Evolutionary conservation across 2,113 vertebrate genomes (phyloP), one percentile per base, ranked within the genome.

Genomic region (Haliaeetus leucogaster): DNA sequence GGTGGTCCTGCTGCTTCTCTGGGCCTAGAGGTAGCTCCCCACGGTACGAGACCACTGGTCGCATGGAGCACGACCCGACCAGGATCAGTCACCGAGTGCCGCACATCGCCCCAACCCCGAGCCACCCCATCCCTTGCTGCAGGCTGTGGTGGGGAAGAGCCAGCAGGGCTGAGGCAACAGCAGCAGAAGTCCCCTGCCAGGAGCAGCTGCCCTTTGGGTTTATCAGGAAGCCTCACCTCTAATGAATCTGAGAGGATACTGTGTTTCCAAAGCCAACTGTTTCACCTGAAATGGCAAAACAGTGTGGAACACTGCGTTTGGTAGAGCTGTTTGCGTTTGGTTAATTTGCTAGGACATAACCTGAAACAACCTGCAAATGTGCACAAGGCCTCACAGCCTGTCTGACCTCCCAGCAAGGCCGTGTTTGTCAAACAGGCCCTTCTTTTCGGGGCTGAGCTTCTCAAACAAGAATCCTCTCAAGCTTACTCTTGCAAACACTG

Each of bases 401-500:
- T n/a, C 22, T 22, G n/a, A 81, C 22, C 36, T 68, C 14, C 11
- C 21, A 61, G 82, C 34, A 81, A 89, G 38, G 38, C 36, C 1
- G 0, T 5, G 12, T 34, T 80, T 73, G 26, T 62, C 40, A 65
- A 53, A 77, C 2, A 53, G 15, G 7, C n/a, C 42, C 42, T 76
- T 74, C 48, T 36, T 70, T 34, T 59, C 15, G 12, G 38, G 16
- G 48, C 10, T 23, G 34, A 79, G 36, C 11, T 88, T 80, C 18
- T 52, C 68, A 82, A 73, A 63, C 10, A 63, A 50, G 7, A 67
- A 74, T 61, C 4, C 11, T 70, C 20, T 29, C 30, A 45, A 34
- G 22, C 25, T 80, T 68, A 32, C 7, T 27, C 22, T 53, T 53
- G 16, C 0, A 5, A 34, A 10, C 25, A 55, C 27, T 0, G 0